phyloP scores from a whole-genome alignment of 1,140 invertebrate species.

The Asbolus verrucosus region DNA sequence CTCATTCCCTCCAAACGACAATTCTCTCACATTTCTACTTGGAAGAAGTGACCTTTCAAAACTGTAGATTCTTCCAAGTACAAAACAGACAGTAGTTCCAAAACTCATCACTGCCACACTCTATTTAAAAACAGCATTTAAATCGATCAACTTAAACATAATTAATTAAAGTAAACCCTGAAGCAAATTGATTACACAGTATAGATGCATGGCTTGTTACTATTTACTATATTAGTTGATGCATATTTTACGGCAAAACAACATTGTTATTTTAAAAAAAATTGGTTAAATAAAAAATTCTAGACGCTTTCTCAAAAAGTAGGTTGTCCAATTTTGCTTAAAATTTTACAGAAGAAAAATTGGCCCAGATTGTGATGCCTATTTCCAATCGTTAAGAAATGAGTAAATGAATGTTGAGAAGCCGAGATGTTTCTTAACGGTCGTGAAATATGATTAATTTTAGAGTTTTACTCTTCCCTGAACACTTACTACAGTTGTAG shows the following conservation, averaged over 20 bases:
- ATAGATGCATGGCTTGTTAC: slow-evolving; percentile 51
- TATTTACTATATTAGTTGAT: too few species aligned
- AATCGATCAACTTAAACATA: slow-evolving; percentile 5
- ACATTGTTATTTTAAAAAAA: slow-evolving; percentile 54
- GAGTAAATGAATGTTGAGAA: background rate
- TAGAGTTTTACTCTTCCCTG: slow-evolving; percentile 22
- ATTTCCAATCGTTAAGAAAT: slow-evolving; percentile 3
- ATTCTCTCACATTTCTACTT: background rate
- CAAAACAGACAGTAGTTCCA: too few species aligned
- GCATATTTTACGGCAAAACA: slow-evolving; percentile 62
- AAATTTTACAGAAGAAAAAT: slow-evolving; percentile 39
- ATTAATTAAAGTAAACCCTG: background rate
- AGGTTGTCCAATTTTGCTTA: slow-evolving; percentile 43
- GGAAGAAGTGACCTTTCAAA: slow-evolving; percentile 12
- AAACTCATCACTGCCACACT: background rate
- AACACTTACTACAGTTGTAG: slow-evolving; percentile 64
- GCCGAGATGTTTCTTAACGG: background rate
- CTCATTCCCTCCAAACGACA: background rate
- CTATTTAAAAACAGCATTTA: slow-evolving; percentile 8
- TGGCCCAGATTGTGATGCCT: slow-evolving; percentile 9
- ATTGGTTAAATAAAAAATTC: slow-evolving; percentile 32
- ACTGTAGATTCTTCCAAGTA: slow-evolving; percentile 16
- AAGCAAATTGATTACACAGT: slow-evolving; percentile 1
- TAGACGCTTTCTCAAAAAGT: slow-evolving; percentile 50
- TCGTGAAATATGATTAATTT: background rate